Evolutionary conservation across 2,113 vertebrate genomes (phyloP), one percentile per base, ranked within the genome.

Genomic region (Vicugna pacos): DNA sequence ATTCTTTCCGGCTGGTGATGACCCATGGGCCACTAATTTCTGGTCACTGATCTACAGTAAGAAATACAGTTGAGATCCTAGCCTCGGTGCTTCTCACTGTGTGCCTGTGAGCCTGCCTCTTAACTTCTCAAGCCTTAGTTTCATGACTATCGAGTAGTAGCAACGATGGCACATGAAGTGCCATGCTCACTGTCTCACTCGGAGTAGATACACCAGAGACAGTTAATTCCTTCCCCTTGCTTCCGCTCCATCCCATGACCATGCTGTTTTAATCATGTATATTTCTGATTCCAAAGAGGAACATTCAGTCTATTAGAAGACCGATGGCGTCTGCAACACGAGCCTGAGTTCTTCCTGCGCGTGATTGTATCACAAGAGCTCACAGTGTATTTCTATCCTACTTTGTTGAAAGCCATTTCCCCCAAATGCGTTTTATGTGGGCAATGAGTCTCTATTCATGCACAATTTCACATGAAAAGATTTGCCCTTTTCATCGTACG

Each of bases 401-500:
- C 83, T 97, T 97, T 97, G 93, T 97, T 97, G 96, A 97, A 97
- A 97, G 62, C 79, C 82, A 92, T 97, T 97, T 96, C 62, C 92
- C 93, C 69, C 94, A 96, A 97, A 97, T 94, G 86, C 96, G 81
- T 96, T 94, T 97, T 96, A 92, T 0, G 82, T 94, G 92, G 86
- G 95, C 97, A 97, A 89, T 97, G 97, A 97, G 95, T 96, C 96
- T 97, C 97, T 98, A 92, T 97, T 98, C 95, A 97, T 95, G 96
- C 95, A 96, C 97, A 97, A 97, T 98, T 98, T 97, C 97, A 97
- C 97, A 95, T 96, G 96, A 97, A 97, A 98, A 97, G 96, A 94
- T 97, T 94, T 98, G 93, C 96, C 96, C 97, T 98, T 97, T 96
- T 97, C 92, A 93, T 97, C 5, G 69, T 95, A 97, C 1, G 96